A percentile compares a stretch with the other conserved stretches of the same genome.
phyloP scores from a whole-genome alignment of 2,113 vertebrate species.

The Gambusia holbrooki region DNA sequence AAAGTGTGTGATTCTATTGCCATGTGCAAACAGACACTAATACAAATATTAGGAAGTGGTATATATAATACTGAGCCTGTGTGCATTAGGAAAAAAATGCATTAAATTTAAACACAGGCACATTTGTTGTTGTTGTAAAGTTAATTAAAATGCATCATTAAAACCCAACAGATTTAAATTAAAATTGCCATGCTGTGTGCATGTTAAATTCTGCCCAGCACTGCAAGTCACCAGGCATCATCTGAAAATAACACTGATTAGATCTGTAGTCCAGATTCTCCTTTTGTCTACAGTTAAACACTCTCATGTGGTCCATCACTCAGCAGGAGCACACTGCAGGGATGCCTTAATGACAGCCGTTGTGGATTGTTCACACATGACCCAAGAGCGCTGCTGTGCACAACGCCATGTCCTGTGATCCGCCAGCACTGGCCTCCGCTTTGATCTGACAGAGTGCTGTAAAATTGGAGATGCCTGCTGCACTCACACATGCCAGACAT shows the following conservation, averaged over 20 bases:
- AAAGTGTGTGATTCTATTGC: background rate
- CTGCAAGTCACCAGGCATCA: background rate
- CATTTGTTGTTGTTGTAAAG: background rate
- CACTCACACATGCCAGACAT: constrained; percentile 60
- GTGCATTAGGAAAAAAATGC: background rate
- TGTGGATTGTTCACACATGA: constrained; percentile 67
- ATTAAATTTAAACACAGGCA: background rate
- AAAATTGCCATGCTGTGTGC: no score
- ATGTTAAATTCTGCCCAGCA: background rate
- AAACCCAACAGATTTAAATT: no score
- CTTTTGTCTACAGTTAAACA: constrained; percentile 18
- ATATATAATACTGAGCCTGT: background rate
- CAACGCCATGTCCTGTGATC: constrained; percentile 50
- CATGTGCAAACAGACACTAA: background rate
- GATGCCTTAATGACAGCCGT: constrained; percentile 55
- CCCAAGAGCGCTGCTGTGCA: constrained; percentile 30
- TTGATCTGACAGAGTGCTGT: constrained; percentile 71
- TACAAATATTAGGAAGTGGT: background rate
- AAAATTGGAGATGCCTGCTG: constrained; percentile 54
- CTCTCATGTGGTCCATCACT: constrained; percentile 47
- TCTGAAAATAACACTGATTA: background rate
- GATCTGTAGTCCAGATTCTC: constrained; percentile 43
- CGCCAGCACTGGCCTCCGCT: constrained; percentile 30
- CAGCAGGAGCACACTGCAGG: constrained; percentile 47
- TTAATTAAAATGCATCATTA: background rate